Conservation (phyloP, 2,113 vertebrate genomes). For the Hystrix brachyura region DNA sequence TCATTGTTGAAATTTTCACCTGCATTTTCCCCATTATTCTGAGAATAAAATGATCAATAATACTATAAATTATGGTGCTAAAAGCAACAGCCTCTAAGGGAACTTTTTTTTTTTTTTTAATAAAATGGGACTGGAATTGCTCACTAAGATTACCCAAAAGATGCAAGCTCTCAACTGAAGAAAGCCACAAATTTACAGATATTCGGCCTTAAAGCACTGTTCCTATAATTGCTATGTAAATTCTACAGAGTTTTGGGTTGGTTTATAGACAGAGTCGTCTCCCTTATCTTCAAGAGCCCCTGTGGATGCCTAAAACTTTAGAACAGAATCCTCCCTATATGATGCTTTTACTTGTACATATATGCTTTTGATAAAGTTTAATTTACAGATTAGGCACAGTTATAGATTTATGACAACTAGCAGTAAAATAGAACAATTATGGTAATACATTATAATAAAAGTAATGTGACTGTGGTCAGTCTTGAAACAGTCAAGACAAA, state of each 20-base stretch:
- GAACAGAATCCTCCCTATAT: background rate
- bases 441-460: background rate
- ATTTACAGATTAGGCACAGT: background rate
- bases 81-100: background rate
- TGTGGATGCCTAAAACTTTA: background rate
- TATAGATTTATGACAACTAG: background rate
- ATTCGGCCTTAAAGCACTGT: background rate
- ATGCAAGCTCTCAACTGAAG: background rate
- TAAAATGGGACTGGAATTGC: background rate
- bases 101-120: background rate
- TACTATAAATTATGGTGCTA: background rate
- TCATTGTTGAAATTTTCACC: constrained; percentile 1
- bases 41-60: constrained; percentile 1
- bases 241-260: background rate
- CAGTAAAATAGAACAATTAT: background rate
- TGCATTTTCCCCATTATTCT: constrained; percentile 20
- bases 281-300: background rate
- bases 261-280: background rate
- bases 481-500: background rate
- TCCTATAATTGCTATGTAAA: background rate
- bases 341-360: background rate
- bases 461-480: background rate
- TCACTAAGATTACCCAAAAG: constrained; percentile 13
- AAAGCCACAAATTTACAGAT: background rate
- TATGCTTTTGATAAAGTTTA: background rate